A percentile compares a stretch with the other conserved stretches of the same genome.
phyloP scores from a whole-genome alignment of 37 sponge, comb jelly and placozoan species.

The Aplysina aerophoba region DNA sequence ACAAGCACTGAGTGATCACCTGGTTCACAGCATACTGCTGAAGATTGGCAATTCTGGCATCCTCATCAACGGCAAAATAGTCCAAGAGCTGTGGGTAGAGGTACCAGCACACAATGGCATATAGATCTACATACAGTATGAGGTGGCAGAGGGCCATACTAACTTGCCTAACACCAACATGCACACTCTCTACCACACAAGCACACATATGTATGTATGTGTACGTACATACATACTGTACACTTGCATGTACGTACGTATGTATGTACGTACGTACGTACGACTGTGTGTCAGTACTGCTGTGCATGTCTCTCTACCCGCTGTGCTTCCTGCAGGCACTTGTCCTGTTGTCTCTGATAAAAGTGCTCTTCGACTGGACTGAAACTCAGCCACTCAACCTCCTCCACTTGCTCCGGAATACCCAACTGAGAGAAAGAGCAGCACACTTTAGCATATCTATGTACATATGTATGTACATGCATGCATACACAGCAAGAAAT shows the following conservation, averaged over 20 bases:
- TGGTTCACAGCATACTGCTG: slow-evolving; percentile 32
- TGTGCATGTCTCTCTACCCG: slow-evolving; percentile 7
- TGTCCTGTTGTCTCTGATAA: slow-evolving; percentile 68
- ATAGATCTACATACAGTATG: not conserved
- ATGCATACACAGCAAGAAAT: not conserved
- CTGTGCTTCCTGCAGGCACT: slow-evolving; percentile 26
- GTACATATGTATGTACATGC: no score
- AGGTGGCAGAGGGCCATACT: not conserved
- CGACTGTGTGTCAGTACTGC: no score
- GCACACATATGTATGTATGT: not conserved
- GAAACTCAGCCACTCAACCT: slow-evolving; percentile 77
- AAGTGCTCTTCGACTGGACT: slow-evolving; percentile 72
- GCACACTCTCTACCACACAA: slow-evolving; percentile 4
- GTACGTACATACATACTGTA: not conserved
- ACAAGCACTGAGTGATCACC: slow-evolving; percentile 21
- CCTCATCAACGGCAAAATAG: not conserved
- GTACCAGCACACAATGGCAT: no score
- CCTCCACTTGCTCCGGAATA: slow-evolving; percentile 66
- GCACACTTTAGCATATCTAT: no score
- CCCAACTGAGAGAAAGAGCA: slow-evolving; percentile 46
- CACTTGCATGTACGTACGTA: no score
- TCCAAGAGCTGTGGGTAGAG: slow-evolving; percentile 13
- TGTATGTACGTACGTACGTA: no score
- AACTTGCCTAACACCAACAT: not conserved
- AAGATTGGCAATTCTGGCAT: slow-evolving; percentile 18